phyloP scores from a whole-genome alignment of 2,888 invertebrate species.

The Rhorus exstirpatorius region DNA sequence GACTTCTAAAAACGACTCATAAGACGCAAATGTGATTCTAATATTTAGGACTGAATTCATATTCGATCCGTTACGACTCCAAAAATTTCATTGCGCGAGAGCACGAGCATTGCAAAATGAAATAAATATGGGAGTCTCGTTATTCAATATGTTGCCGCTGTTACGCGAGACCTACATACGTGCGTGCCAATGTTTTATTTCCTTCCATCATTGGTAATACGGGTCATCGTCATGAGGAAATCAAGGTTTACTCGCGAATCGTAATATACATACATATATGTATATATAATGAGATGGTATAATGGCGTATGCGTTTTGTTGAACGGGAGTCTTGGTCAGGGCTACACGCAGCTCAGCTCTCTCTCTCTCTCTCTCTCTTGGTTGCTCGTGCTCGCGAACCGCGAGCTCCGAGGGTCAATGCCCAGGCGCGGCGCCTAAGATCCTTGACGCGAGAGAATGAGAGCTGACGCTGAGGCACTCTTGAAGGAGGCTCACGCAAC shows the following conservation, averaged over 20 bases:
- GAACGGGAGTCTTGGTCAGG: conserved; percentile 69
- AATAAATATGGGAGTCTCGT: conserved; percentile 35
- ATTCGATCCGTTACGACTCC: background rate
- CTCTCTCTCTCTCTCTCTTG: conserved; percentile 16
- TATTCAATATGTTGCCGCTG: conserved; percentile 2
- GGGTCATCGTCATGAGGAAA: conserved; percentile 27
- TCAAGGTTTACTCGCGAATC: conserved; percentile 11
- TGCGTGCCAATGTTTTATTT: conserved; percentile 35
- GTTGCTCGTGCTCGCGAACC: conserved; percentile 48
- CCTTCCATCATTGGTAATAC: conserved; percentile 23
- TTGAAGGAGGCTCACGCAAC: conserved; percentile 39
- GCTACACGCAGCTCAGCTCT: conserved; percentile 41
- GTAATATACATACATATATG: conserved; percentile 17
- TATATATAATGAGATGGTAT: background rate
- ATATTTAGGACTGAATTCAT: conserved; percentile 21
- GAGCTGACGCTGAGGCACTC: conserved; percentile 43
- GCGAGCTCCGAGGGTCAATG: conserved; percentile 81
- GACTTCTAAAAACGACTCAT: conserved; percentile 13
- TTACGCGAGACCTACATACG: conserved; percentile 16
- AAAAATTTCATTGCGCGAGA: background rate
- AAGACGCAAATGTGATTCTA: conserved; percentile 29
- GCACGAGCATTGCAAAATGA: conserved; percentile 9
- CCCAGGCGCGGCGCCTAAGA: conserved; percentile 85
- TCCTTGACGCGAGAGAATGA: conserved; percentile 73
- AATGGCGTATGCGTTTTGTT: conserved; percentile 45